Percentiles rank a stretch among this genome's conserved stretches.
Evolutionary conservation across 2,888 invertebrate genomes (phyloP).

Genomic region (Erebia aethiops): DNA sequence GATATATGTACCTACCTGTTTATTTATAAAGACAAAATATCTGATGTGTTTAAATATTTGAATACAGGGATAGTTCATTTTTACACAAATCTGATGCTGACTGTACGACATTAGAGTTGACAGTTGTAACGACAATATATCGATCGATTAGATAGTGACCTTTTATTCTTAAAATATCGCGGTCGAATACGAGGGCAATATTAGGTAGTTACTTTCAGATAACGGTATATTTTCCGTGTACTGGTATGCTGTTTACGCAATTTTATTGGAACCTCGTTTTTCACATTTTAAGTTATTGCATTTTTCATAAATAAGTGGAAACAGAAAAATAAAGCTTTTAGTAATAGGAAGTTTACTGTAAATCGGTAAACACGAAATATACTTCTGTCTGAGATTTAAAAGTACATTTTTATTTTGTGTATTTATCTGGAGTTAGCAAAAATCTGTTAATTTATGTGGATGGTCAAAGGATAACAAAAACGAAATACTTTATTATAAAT

Average conservation of each 20-base stretch:
- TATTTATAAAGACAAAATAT: too few relatives aligned
- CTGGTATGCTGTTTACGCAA: not conserved
- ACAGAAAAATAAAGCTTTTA: not conserved
- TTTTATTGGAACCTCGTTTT: not conserved
- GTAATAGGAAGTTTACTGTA: too few relatives aligned
- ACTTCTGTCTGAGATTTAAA: too few relatives aligned
- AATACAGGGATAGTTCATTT: not conserved
- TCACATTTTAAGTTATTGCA: not conserved
- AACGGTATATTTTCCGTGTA: not conserved
- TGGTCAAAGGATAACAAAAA: too few relatives aligned
- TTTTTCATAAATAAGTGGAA: not conserved
- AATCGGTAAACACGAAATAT: too few relatives aligned
- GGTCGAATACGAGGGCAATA: slow-evolving; percentile 9
- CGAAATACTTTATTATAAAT: too few relatives aligned
- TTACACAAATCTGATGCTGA: slow-evolving; percentile 1
- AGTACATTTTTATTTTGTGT: too few relatives aligned
- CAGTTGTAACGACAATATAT: slow-evolving; percentile 60
- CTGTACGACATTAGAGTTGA: slow-evolving; percentile 56
- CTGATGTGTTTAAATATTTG: slow-evolving; percentile 2
- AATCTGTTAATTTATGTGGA: too few relatives aligned
- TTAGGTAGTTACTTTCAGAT: not conserved
- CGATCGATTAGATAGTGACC: slow-evolving; percentile 46
- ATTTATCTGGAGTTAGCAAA: too few relatives aligned
- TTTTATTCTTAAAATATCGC: slow-evolving; percentile 29
- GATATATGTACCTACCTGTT: too few relatives aligned